Conservation (phyloP, 2,888 invertebrate genomes). For the Argyra leucocephala region DNA sequence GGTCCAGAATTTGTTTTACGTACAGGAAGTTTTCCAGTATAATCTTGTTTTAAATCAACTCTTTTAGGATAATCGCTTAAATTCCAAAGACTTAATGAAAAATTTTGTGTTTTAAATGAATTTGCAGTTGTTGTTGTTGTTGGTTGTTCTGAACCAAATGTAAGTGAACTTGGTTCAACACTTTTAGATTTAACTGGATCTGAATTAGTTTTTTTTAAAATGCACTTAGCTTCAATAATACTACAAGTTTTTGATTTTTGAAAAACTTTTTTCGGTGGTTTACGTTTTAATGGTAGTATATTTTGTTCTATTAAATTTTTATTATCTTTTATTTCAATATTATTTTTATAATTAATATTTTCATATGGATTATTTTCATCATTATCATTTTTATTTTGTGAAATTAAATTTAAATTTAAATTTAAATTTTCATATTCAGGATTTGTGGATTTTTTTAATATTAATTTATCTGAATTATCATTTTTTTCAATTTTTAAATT, state of each 20-base stretch:
- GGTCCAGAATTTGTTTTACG: conserved; percentile 14
- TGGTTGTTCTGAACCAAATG: not conserved
- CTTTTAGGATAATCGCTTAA: conserved; percentile 48
- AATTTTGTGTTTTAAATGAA: conserved; percentile 22
- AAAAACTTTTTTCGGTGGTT: conserved; percentile 33
- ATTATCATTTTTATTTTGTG: not conserved
- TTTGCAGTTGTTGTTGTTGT: conserved; percentile 35
- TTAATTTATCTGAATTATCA: not conserved
- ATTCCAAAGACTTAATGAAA: conserved; percentile 53
- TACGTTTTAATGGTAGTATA: not conserved
- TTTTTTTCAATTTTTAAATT: not conserved
- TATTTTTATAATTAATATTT: not conserved
- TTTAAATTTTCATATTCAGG: not conserved
- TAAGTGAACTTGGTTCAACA: not conserved
- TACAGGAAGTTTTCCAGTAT: conserved; percentile 32
- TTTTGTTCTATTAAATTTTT: not conserved
- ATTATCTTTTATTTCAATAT: not conserved
- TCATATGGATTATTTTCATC: not conserved
- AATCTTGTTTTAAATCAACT: conserved; percentile 45
- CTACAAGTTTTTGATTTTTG: conserved; percentile 63
- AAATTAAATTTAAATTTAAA: not conserved
- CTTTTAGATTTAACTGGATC: conserved; percentile 34
- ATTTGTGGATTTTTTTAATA: not conserved
- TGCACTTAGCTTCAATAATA: conserved; percentile 59
- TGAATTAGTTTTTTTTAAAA: conserved; percentile 48